Percentiles rank a stretch among this genome's conserved stretches.
Evolutionary conservation across 2,888 invertebrate genomes (phyloP).

Genomic region (Stenurella melanura): DNA sequence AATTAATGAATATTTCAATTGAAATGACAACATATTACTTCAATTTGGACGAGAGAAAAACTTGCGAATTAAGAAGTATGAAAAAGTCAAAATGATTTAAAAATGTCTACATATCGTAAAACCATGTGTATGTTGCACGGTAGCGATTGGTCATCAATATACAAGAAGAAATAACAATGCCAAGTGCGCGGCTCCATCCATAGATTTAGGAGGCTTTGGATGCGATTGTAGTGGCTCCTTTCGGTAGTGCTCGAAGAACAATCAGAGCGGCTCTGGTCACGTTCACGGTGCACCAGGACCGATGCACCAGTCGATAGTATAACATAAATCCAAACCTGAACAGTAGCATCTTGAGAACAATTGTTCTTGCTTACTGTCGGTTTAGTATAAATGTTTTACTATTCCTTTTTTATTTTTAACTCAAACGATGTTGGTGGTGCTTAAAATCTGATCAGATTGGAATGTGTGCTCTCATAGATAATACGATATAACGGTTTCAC

Average conservation of each 20-base stretch:
- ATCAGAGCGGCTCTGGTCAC: slow-evolving; percentile 58
- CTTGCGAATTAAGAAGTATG: background rate
- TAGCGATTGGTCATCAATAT: slow-evolving; percentile 73
- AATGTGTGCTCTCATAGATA: slow-evolving; percentile 41
- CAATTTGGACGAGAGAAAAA: background rate
- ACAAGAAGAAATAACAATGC: slow-evolving; percentile 72
- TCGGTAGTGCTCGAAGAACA: slow-evolving; percentile 59
- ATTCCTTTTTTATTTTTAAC: slow-evolving; percentile 59
- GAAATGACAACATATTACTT: background rate
- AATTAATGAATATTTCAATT: background rate
- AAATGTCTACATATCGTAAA: slow-evolving; percentile 58
- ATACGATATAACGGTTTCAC: slow-evolving; percentile 22
- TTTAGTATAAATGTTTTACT: slow-evolving; percentile 70
- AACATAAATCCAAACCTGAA: slow-evolving; percentile 71
- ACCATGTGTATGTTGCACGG: slow-evolving; percentile 64
- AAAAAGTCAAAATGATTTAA: slow-evolving; percentile 19
- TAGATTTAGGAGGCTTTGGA: slow-evolving; percentile 67
- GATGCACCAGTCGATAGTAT: slow-evolving; percentile 66
- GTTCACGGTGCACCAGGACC: slow-evolving; percentile 59
- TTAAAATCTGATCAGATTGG: slow-evolving; percentile 47
- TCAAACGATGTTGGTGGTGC: slow-evolving; percentile 49
- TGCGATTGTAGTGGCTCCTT: slow-evolving; percentile 63
- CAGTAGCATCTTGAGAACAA: slow-evolving; percentile 73
- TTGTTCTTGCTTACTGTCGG: slow-evolving; percentile 72
- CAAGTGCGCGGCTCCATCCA: slow-evolving; percentile 70